Percentiles rank a stretch among this genome's conserved stretches.
Evolutionary conservation across 1,140 invertebrate genomes (phyloP).

Genomic region (Trichonephila clavipes): DNA sequence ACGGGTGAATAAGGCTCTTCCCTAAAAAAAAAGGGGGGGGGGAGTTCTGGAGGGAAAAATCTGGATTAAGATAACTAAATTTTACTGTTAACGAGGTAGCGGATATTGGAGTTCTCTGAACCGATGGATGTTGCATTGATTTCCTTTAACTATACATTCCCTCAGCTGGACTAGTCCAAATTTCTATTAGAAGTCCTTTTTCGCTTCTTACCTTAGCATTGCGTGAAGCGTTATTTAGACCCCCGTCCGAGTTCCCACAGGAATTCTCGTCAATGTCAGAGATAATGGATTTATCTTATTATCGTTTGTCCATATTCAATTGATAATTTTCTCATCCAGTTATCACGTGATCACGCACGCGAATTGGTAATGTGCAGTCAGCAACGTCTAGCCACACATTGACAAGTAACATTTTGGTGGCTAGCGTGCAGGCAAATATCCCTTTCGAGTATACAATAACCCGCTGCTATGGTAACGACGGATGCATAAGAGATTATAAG

Average conservation of each 20-base stretch:
- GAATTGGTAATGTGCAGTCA: neutral
- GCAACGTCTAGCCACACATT: neutral
- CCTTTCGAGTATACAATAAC: neutral
- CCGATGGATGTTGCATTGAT: constrained; percentile 10
- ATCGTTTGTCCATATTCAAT: constrained; percentile 62
- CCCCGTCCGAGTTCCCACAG: neutral
- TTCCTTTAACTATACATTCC: constrained; percentile 47
- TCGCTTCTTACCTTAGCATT: neutral
- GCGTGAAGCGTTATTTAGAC: constrained; percentile 19
- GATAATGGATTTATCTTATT: constrained; percentile 58
- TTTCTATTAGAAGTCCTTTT: neutral
- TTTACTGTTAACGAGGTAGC: neutral
- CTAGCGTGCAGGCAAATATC: neutral
- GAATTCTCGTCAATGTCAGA: constrained; percentile 6
- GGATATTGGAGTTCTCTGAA: constrained; percentile 8
- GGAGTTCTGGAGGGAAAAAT: neutral
- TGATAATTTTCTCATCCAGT: constrained; percentile 35
- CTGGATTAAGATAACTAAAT: constrained; percentile 38
- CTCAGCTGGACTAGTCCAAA: neutral
- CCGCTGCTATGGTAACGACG: neutral
- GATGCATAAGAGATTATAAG: constrained; percentile 23
- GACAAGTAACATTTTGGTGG: neutral
- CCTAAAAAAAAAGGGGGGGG: neutral
- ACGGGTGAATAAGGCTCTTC: neutral
- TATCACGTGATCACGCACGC: neutral